Evolutionary conservation across 2,113 vertebrate genomes (phyloP).

Genomic region (Callochromis pleurospilus): DNA sequence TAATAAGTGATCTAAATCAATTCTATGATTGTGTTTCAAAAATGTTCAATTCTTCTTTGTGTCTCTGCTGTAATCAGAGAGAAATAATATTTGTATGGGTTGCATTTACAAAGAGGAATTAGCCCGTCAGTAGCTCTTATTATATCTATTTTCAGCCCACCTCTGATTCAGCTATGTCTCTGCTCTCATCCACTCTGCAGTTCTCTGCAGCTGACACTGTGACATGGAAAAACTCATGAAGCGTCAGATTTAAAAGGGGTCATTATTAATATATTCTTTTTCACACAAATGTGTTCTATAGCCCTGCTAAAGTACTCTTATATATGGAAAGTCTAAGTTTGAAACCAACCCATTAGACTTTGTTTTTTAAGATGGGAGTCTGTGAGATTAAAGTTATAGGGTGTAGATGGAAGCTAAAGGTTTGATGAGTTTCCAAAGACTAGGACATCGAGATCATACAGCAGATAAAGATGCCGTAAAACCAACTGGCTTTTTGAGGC

Average conservation of each 20-base stretch:
- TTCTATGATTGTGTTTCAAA: neutral
- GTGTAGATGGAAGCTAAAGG: neutral
- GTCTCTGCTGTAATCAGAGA: neutral
- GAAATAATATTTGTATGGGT: neutral
- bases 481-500: neutral
- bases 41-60: neutral
- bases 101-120: constrained; percentile 3
- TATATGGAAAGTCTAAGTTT: constrained; percentile 11
- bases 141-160: neutral
- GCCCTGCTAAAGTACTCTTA: neutral
- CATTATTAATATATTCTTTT: constrained; percentile 43
- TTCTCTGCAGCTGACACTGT: constrained; percentile 10
- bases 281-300: neutral
- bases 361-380: neutral
- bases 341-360: neutral
- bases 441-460: neutral
- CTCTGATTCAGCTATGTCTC: neutral
- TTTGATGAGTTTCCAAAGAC: neutral
- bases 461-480: neutral
- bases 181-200: neutral
- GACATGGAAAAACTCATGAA: constrained; percentile 25
- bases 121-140: constrained; percentile 7
- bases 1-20: too few relatives aligned
- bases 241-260: constrained; percentile 49
- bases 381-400: neutral